Base-by-base conservation (phyloP, 1,140 invertebrate species). In the Dreissena rostriformis region DNA sequence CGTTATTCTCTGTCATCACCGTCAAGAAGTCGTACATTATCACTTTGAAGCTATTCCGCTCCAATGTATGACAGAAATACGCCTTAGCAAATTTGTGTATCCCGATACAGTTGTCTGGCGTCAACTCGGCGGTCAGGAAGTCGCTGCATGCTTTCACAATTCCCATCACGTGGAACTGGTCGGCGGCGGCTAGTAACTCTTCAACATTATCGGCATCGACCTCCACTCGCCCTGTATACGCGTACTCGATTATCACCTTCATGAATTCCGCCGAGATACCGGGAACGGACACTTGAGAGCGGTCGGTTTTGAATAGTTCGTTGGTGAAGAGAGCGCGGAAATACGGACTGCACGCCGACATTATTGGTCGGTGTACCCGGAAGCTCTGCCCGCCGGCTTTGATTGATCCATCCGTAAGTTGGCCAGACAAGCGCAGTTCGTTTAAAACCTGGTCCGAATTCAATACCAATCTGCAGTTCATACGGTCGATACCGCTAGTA, bases 1-100 rank as follows among this genome's bases (percentile, higher is more conserved):
- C 98, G 92, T 99, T 98, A 92, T 97, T 98, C 91, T 98, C 97
- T 96, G 98, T 97, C 55, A 98, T 97, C 95, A 97, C 88, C 61
- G 87, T 82, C 17, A 74, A 77, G 72, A 92, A 92, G 61, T 90
- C 89, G 19, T 86, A 83, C 82, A 91, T 86, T 14, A 91, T 72
- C 80, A 87, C 92, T 72, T 94, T 95, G 81, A 96, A 95, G 0
- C 96, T 95, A 53, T 95, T 95, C 8, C 94, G 93, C 87, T 96
- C 95, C 49, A 98, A 92, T 53, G 96, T 95, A 29, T 95, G 95
- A 86, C 96, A 96, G 89, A 96, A 96, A 86, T 96, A 96, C 61
- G 95, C 94, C 91, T 95, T 95, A 0, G 97, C 96, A 92, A 98
- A 98, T 85, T 95, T 95, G 94, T 96, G 95, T 52, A 98, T 96